phyloP scores from a whole-genome alignment of 35 echinoderm and acorn worm species.

The Apostichopus californicus region DNA sequence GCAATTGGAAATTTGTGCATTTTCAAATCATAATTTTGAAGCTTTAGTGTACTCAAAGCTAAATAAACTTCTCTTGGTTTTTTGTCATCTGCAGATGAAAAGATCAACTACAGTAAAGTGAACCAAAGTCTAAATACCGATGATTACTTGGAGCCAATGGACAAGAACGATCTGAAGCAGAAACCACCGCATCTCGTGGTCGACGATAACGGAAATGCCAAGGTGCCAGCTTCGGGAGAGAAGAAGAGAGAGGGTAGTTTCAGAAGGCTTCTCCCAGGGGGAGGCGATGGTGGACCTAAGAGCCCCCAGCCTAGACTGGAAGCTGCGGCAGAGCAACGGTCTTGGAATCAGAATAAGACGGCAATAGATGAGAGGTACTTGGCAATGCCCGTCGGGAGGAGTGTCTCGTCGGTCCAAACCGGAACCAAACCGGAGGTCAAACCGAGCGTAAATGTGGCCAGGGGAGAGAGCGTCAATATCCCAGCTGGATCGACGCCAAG shows the following conservation, averaged over 20 bases:
- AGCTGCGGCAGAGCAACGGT: slow-evolving; percentile 26
- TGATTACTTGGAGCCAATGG: slow-evolving; percentile 86
- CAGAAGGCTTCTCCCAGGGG: slow-evolving; percentile 1
- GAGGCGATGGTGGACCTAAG: background rate
- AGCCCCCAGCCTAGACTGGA: slow-evolving; percentile 45
- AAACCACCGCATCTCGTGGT: slow-evolving; percentile 21
- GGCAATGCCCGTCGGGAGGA: slow-evolving; percentile 37
- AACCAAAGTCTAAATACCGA: slow-evolving; percentile 55
- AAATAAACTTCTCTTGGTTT: no score
- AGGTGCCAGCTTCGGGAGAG: slow-evolving; percentile 36
- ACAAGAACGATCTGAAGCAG: slow-evolving; percentile 58
- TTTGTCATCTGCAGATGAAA: slow-evolving; percentile 49
- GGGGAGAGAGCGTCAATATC: slow-evolving; percentile 49
- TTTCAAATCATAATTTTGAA: no score
- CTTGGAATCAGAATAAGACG: slow-evolving; percentile 28
- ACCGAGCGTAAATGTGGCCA: background rate
- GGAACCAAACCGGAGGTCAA: slow-evolving; percentile 45
- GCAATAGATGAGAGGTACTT: slow-evolving; percentile 49
- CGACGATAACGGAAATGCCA: slow-evolving; percentile 9
- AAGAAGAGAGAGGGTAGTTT: slow-evolving; percentile 45
- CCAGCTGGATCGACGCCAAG: background rate
- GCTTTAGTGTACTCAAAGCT: no score
- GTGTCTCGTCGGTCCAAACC: slow-evolving; percentile 44
- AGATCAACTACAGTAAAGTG: slow-evolving; percentile 64
- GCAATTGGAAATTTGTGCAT: no score